phyloP scores from a whole-genome alignment of 2,113 vertebrate genomes.

The Microcebus tavaratra region DNA sequence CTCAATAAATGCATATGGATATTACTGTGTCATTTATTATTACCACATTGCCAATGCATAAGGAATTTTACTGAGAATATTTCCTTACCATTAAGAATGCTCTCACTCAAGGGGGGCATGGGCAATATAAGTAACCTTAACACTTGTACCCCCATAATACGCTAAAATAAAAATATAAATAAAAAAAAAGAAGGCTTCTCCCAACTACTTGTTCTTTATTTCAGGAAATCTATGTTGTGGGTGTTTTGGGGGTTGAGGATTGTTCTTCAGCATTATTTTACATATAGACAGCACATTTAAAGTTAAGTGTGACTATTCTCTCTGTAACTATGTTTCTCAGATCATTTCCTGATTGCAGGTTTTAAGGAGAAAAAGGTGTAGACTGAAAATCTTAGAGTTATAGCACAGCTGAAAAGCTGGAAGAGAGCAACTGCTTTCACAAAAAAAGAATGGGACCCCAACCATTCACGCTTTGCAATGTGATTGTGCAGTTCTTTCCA shows the following conservation, averaged over 20 bases:
- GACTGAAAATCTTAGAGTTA: not conserved
- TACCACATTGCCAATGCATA: not conserved
- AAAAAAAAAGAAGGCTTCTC: not conserved
- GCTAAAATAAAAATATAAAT: no score
- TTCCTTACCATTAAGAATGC: not conserved
- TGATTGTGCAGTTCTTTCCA: not conserved
- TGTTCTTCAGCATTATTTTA: not conserved
- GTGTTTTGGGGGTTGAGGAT: rapidly evolving
- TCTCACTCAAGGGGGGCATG: not conserved
- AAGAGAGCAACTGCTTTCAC: not conserved
- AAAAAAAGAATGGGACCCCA: not conserved
- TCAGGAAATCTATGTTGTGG: not conserved
- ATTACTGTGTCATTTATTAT: not conserved
- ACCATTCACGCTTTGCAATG: not conserved
- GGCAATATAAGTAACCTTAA: no score
- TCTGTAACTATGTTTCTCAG: not conserved
- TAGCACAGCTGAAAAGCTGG: not conserved
- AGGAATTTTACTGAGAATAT: not conserved
- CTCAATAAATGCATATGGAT: not conserved
- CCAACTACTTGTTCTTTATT: slow-evolving; percentile 31
- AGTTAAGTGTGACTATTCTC: not conserved
- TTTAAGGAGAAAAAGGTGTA: not conserved
- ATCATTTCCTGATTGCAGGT: not conserved
- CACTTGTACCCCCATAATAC: no score
- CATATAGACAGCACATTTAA: not conserved